Conservation (phyloP, 2,113 vertebrate genomes). For the Phalacrocorax pelagicus region DNA sequence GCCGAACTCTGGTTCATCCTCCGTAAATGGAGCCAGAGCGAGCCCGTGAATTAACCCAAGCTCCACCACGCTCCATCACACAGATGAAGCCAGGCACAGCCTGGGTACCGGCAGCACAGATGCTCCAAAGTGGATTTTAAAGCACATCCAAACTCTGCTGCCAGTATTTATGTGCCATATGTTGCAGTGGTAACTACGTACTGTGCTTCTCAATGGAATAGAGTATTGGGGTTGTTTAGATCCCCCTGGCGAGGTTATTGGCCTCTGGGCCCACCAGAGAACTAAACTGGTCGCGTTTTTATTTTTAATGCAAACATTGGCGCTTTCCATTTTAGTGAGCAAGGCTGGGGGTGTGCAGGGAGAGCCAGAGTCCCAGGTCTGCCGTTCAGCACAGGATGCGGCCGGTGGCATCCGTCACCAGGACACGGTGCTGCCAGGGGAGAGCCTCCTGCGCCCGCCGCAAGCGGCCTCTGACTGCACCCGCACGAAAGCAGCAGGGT, state of each 20-base stretch:
- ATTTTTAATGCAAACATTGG: background rate
- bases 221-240: background rate
- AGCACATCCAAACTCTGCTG: background rate
- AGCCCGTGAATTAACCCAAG: background rate
- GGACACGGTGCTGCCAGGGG: background rate
- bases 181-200: background rate
- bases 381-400: background rate
- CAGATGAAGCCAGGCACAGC: background rate
- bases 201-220: background rate
- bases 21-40: background rate
- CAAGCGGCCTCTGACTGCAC: background rate
- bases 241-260: background rate
- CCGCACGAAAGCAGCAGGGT: background rate
- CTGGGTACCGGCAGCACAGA: background rate
- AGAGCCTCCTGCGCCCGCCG: rapidly evolving
- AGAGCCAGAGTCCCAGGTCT: background rate
- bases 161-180: background rate
- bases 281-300: rapidly evolving
- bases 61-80: background rate
- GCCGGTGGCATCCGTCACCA: rapidly evolving
- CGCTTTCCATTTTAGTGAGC: background rate
- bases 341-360: background rate
- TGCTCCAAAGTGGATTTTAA: background rate
- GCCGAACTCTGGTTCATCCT: background rate
- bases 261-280: background rate